Evolutionary conservation across 2,113 vertebrate genomes (phyloP).

Genomic region (Clarias gariepinus): DNA sequence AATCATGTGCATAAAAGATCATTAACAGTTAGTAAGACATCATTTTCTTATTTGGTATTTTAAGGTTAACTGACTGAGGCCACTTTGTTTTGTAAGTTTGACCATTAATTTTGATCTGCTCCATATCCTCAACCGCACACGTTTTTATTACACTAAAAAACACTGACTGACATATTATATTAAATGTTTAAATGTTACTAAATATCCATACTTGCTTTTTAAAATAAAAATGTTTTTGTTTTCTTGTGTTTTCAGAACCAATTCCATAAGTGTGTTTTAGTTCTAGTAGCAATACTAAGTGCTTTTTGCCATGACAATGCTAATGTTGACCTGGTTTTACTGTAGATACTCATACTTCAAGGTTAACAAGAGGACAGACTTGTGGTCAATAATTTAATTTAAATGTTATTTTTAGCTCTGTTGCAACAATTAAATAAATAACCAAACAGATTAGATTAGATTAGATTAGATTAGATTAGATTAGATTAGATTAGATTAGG

Average conservation of each 20-base stretch:
- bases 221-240: neutral
- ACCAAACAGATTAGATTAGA: too few species aligned
- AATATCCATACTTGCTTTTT: constrained; percentile 14
- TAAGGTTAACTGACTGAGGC: constrained; percentile 53
- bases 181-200: neutral
- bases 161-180: constrained; percentile 38
- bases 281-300: neutral
- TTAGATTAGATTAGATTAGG: too few species aligned
- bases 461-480: too few species aligned
- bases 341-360: neutral
- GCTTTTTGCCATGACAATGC: neutral
- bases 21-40: constrained; percentile 52
- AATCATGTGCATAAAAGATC: constrained; percentile 47
- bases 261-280: neutral
- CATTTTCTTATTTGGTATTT: constrained; percentile 32
- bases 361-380: too few species aligned
- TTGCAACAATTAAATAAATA: too few species aligned
- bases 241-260: neutral
- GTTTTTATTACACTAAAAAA: constrained; percentile 45
- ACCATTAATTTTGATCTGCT: constrained; percentile 38
- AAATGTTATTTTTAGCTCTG: too few species aligned
- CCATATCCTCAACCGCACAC: constrained; percentile 16
- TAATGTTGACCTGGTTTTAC: neutral
- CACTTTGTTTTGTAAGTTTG: constrained; percentile 27
- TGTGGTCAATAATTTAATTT: too few species aligned